phyloP scores from a whole-genome alignment of 2,888 invertebrate genomes.

The Graphium colonna region DNA sequence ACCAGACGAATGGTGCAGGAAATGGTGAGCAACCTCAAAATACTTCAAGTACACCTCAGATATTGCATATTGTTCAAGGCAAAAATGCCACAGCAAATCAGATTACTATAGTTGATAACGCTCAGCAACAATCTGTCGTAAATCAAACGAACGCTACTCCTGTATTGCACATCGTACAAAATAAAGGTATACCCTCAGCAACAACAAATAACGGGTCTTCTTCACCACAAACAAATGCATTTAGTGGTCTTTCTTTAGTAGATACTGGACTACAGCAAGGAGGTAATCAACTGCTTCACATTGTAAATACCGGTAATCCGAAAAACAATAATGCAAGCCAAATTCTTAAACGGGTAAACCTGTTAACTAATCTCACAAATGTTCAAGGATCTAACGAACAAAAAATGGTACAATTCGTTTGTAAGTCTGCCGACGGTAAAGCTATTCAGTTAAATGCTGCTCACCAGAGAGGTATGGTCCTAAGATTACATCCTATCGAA shows the following conservation, averaged over 20 bases:
- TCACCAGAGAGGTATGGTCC: constrained; percentile 75
- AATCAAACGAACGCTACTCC: constrained; percentile 59
- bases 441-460: constrained; percentile 77
- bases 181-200: constrained; percentile 45
- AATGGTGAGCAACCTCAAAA: constrained; percentile 46
- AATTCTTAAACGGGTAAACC: constrained; percentile 70
- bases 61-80: constrained; percentile 73
- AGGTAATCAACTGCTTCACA: constrained; percentile 71
- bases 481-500: constrained; percentile 68
- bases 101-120: constrained; percentile 62
- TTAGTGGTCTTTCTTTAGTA: constrained; percentile 64
- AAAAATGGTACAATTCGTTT: constrained; percentile 82
- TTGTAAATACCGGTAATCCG: constrained; percentile 68
- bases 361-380: constrained; percentile 69
- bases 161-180: constrained; percentile 72
- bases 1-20: constrained; percentile 52
- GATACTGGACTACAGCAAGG: constrained; percentile 67
- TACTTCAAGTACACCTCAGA: constrained; percentile 49
- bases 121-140: constrained; percentile 60
- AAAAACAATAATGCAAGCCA: constrained; percentile 59
- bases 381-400: constrained; percentile 72
- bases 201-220: constrained; percentile 47
- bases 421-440: constrained; percentile 82
- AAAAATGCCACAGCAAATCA: constrained; percentile 64
- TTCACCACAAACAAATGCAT: constrained; percentile 49